These are phyloP conservation scores for Lepidothrix coronata DNA, from an alignment of 2,113 vertebrate species.

Conservation along the genomic window DNA sequence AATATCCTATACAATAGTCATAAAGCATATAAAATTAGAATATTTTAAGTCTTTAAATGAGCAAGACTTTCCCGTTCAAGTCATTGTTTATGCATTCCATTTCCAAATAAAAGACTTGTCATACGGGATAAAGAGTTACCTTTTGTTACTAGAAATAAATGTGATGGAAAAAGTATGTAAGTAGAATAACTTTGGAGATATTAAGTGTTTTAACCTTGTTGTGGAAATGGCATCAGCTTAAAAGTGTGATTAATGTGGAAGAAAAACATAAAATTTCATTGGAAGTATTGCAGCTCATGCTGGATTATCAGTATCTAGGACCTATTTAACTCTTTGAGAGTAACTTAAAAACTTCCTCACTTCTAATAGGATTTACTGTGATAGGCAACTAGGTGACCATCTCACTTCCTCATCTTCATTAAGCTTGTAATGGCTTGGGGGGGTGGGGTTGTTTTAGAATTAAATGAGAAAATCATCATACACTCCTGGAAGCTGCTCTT, in stretches of 20 bases:
- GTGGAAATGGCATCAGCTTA: not conserved
- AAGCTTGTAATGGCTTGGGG: not conserved
- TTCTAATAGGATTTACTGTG: not conserved
- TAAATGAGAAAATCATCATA: not conserved
- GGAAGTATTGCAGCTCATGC: not conserved
- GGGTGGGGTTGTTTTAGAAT: not conserved
- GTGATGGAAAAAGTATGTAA: not conserved
- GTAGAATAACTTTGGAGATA: not conserved
- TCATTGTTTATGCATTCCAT: slow-evolving; percentile 15
- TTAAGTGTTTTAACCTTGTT: not conserved
- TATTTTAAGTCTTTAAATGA: not conserved
- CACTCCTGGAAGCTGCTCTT: not conserved
- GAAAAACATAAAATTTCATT: not conserved
- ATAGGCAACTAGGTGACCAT: not conserved
- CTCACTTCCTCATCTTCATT: not conserved
- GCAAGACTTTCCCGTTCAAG: slow-evolving; percentile 8
- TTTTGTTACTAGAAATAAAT: not conserved
- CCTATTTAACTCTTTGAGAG: not conserved
- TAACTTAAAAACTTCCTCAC: not conserved
- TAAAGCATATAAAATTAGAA: not conserved
- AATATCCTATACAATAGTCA: not conserved
- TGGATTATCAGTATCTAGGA: not conserved
- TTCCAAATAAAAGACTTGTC: slow-evolving; percentile 55
- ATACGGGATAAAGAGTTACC: not conserved
- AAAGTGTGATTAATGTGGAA: not conserved